Evolutionary conservation across 2,888 invertebrate species (phyloP).

Genomic region (Cyrtodaria siliqua): DNA sequence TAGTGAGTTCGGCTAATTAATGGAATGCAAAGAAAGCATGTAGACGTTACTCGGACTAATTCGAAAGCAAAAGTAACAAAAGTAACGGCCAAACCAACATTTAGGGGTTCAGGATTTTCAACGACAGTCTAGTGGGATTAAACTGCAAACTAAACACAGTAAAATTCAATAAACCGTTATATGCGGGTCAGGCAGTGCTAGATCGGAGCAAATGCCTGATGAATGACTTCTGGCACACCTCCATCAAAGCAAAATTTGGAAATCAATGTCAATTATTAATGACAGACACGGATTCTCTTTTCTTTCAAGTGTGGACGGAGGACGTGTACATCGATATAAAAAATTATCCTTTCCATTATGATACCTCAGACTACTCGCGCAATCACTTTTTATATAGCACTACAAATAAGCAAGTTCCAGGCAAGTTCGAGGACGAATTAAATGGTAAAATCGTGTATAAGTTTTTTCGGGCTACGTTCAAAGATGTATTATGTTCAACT

Average conservation of each 20-base stretch:
- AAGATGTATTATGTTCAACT: too few relatives aligned
- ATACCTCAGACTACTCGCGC: too few relatives aligned
- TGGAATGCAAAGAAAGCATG: conserved; percentile 8
- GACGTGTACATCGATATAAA: too few relatives aligned
- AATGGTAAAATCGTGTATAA: too few relatives aligned
- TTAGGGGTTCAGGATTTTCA: conserved; percentile 9
- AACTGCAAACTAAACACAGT: neutral
- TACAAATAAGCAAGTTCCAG: too few relatives aligned
- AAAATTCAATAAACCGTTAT: neutral
- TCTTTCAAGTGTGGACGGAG: too few relatives aligned
- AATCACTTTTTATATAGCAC: too few relatives aligned
- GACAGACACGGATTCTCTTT: conserved; percentile 56
- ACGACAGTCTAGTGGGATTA: conserved; percentile 7
- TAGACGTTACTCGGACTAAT: conserved; percentile 5
- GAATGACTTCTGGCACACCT: conserved; percentile 83
- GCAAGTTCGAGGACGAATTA: too few relatives aligned
- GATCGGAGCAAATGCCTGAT: conserved; percentile 85
- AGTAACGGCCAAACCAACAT: conserved; percentile 10
- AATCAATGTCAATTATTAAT: conserved; percentile 27
- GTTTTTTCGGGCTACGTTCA: too few relatives aligned
- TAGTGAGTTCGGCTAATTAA: conserved; percentile 76
- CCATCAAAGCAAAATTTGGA: conserved; percentile 37
- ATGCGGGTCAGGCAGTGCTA: conserved; percentile 68
- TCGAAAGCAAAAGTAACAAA: conserved; percentile 13
- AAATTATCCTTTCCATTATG: too few relatives aligned